Evolutionary conservation across 37 sponge, comb jelly and placozoan species (phyloP), one percentile per base, ranked within the genome.

Genomic region (Spongilla lacustris): DNA sequence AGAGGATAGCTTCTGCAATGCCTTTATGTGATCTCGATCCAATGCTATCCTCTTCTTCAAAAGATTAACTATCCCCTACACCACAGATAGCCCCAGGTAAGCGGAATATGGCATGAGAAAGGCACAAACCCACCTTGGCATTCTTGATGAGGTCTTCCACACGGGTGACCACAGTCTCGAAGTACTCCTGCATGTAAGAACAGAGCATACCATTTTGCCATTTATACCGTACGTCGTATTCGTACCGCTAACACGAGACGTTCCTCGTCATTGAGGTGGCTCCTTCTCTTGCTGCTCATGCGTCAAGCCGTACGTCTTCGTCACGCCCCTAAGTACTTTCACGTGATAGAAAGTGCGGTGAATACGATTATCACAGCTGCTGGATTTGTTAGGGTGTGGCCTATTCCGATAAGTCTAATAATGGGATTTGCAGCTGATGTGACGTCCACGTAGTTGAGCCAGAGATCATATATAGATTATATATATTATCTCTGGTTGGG

Each of bases 11-110:
- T 90, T 90, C 66, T 81, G 76, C 5, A 90, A 28, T 1, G 82
- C 69, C 49, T 81, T 80, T 0, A 85, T 31, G 36, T 85, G 81
- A 4, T 90, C 91, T 77, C 86, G 85, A 25, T 90, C 82, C 22
- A 85, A 70, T 5, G 21, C 36, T 36, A 90, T 48, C 27, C 86
- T 73, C 78, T 85, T 90, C 86, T 85, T 90, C 38, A 90, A 27
- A 4, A 90, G 69, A 3, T 37, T n/a, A 19, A 76, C 27, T 46
- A 90, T 32, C 11, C 70, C 77, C 91, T 89, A 34, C 12, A 71
- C 10, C 34, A n/a, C 3, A 66, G 70, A 27, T 72, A 13, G 0
- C 27, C 27, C 30, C 30, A 32, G 28, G 30, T 72, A 13, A 72
- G n/a, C n/a, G n/a, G n/a, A n/a, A n/a, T n/a, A n/a, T n/a, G n/a